A percentile compares a stretch with the other conserved stretches of the same genome.
These are phyloP conservation scores for Heliocidaris tuberculata DNA, from an alignment of 35 echinoderm and acorn worm species.

Conservation along the genomic window DNA sequence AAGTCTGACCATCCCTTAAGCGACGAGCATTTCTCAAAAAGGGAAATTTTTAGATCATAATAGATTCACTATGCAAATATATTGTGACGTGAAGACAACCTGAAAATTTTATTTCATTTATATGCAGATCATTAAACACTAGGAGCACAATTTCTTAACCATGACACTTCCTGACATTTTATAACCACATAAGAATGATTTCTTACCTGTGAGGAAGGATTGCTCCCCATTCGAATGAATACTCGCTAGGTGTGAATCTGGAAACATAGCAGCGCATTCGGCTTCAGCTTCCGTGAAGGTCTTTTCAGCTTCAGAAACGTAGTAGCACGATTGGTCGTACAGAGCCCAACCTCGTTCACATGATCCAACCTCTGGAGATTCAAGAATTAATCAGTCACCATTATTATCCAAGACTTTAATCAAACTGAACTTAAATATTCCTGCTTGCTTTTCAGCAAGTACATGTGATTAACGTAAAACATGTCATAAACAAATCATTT, in stretches of 20 bases:
- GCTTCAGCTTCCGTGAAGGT: not conserved
- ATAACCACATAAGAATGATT: not conserved
- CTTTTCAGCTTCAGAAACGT: not conserved
- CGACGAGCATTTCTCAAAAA: too few species aligned
- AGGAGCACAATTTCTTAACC: not conserved
- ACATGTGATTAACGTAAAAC: too few species aligned
- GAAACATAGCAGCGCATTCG: not conserved
- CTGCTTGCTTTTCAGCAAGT: too few species aligned
- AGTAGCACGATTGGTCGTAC: slow-evolving; percentile 53
- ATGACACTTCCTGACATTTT: not conserved
- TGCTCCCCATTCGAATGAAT: slow-evolving; percentile 41
- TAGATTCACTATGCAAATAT: too few species aligned
- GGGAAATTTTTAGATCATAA: too few species aligned
- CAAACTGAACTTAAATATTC: too few species aligned
- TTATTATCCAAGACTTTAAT: not conserved
- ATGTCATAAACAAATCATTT: too few species aligned
- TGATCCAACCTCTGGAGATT: slow-evolving; percentile 35
- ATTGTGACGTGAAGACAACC: too few species aligned
- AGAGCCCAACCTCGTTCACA: slow-evolving; percentile 58
- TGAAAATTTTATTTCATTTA: too few species aligned
- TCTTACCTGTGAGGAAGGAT: slow-evolving; percentile 54
- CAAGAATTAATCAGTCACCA: not conserved
- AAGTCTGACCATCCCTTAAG: too few species aligned
- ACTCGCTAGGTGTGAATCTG: slow-evolving; percentile 23
- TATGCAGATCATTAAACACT: too few species aligned